Percentiles rank a stretch among this genome's conserved stretches.
These are phyloP conservation scores for Sitta europaea DNA, from an alignment of 2,113 vertebrate genomes.

Conservation along the genomic window DNA sequence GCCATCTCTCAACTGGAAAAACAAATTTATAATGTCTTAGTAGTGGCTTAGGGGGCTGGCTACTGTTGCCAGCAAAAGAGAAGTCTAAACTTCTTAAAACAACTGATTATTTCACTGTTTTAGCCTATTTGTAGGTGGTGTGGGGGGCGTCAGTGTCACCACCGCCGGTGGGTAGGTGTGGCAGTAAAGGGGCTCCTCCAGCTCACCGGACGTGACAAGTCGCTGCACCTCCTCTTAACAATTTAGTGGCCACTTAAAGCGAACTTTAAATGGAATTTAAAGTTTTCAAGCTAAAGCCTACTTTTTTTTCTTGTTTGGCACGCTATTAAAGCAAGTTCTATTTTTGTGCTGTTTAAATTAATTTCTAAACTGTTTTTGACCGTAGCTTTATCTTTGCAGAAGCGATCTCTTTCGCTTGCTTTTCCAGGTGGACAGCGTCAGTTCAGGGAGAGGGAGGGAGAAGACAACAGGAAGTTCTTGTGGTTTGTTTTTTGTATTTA, in stretches of 20 bases:
- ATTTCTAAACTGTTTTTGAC: neutral
- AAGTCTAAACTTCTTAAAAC: neutral
- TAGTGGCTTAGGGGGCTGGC: fast-evolving
- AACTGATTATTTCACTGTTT: no score
- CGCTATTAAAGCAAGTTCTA: neutral
- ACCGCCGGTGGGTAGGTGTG: neutral
- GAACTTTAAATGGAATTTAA: neutral
- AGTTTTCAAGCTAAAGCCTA: neutral
- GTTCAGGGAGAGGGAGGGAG: neutral
- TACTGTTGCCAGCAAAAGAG: fast-evolving
- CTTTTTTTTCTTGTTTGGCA: no score
- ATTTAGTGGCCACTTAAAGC: neutral
- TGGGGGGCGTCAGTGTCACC: neutral
- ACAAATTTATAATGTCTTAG: fast-evolving
- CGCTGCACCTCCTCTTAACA: neutral
- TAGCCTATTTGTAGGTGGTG: fast-evolving
- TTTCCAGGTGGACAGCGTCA: neutral
- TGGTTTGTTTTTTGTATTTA: neutral
- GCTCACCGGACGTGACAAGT: no score
- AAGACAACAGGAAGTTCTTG: fast-evolving
- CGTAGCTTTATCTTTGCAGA: neutral
- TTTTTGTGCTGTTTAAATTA: neutral
- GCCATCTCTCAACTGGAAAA: fast-evolving
- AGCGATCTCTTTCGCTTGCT: neutral
- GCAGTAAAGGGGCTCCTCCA: no score